phyloP scores from a whole-genome alignment of 2,113 vertebrate species.

The Phalacrocorax aristotelis region DNA sequence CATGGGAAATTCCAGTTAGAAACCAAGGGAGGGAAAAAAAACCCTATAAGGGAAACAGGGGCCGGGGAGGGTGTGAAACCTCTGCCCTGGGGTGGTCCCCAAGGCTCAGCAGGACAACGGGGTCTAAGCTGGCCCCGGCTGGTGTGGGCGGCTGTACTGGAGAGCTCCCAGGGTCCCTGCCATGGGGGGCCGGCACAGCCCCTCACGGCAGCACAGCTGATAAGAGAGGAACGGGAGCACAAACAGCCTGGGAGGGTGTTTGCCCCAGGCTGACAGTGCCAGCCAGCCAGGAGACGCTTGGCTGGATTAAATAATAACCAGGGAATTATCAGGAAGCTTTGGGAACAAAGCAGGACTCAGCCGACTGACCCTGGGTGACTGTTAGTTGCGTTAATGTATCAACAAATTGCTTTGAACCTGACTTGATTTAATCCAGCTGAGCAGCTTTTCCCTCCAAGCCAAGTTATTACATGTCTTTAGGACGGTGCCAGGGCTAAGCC shows the following conservation, averaged over 20 bases:
- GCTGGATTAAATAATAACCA: background rate
- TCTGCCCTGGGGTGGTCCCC: background rate
- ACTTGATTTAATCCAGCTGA: background rate
- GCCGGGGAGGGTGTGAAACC: background rate
- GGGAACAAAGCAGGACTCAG: background rate
- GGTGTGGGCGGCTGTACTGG: background rate
- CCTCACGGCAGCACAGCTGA: background rate
- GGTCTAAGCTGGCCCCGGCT: background rate
- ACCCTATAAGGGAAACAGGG: rapidly evolving
- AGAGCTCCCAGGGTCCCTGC: too few species aligned
- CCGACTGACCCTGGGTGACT: background rate
- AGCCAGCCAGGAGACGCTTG: rapidly evolving
- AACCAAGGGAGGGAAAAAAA: background rate
- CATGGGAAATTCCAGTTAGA: background rate
- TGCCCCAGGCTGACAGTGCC: background rate
- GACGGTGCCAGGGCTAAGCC: background rate
- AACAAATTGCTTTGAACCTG: background rate
- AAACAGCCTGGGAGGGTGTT: background rate
- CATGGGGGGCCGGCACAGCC: rapidly evolving
- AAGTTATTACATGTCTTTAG: rapidly evolving
- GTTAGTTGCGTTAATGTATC: background rate
- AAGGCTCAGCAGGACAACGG: background rate
- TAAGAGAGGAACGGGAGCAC: background rate
- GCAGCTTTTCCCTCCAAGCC: background rate
- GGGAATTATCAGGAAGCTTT: background rate